Evolutionary conservation across 1,140 invertebrate species (phyloP).

Genomic region (Saccostrea echinata): DNA sequence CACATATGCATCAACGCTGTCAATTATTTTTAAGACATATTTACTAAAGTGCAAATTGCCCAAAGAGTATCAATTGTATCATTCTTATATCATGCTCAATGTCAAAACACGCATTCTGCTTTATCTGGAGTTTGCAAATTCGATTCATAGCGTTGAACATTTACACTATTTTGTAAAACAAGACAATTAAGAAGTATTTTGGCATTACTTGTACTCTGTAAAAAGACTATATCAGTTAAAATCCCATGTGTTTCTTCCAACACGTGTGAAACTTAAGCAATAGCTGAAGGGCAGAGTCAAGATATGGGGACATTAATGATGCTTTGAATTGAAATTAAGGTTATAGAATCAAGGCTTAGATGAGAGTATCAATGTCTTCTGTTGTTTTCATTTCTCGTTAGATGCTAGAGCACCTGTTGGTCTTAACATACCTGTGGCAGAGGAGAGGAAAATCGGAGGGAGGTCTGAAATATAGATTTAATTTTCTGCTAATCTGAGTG

Average conservation of each 20-base stretch:
- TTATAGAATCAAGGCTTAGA: background rate
- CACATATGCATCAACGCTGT: too few species aligned
- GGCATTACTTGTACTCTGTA: too few species aligned
- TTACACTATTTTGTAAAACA: too few species aligned
- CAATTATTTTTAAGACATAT: too few species aligned
- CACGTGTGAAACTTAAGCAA: background rate
- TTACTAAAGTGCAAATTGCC: too few species aligned
- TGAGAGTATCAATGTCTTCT: background rate
- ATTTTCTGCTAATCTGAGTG: slow-evolving; percentile 3
- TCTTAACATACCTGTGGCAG: background rate
- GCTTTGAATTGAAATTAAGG: slow-evolving; percentile 7
- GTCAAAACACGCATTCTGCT: too few species aligned
- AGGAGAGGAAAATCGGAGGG: background rate
- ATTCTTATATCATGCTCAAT: too few species aligned
- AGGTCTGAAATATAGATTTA: slow-evolving; percentile 19
- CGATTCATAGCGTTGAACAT: too few species aligned
- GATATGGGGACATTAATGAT: background rate
- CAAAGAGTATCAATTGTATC: too few species aligned
- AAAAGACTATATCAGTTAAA: too few species aligned
- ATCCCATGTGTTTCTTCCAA: background rate
- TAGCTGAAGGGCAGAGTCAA: background rate
- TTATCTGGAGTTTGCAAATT: too few species aligned
- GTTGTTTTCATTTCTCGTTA: background rate
- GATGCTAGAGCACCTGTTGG: slow-evolving; percentile 1
- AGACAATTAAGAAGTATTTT: too few species aligned